A percentile compares a stretch with the other conserved stretches of the same genome.
Evolutionary conservation across 2,888 invertebrate species (phyloP).

Genomic region (Hydrotaea diabolus): DNA sequence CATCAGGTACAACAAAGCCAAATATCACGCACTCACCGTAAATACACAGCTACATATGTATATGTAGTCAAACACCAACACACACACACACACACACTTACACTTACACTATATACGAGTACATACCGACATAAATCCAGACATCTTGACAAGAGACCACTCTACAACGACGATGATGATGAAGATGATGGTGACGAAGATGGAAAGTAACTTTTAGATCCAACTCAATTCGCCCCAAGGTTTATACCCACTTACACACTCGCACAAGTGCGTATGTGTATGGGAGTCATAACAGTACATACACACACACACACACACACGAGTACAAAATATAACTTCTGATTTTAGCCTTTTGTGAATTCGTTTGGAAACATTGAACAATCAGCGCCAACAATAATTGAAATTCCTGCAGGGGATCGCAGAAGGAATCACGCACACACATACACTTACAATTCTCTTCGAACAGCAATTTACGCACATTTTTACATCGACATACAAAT

Average conservation of each 20-base stretch:
- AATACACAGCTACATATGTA: not conserved
- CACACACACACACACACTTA: constrained; percentile 2
- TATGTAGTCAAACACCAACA: not conserved
- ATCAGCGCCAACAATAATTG: constrained; percentile 46
- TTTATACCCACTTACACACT: not conserved
- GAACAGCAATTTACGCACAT: constrained; percentile 11
- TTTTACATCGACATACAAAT: not conserved
- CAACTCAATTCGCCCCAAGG: not conserved
- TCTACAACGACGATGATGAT: not conserved
- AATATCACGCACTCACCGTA: constrained; percentile 9
- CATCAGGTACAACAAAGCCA: constrained; percentile 75
- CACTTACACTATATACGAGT: not conserved
- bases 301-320: not conserved
- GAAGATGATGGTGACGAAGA: not conserved
- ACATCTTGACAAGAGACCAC: constrained; percentile 17
- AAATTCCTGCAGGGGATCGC: constrained; percentile 56
- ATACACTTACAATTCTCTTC: not conserved
- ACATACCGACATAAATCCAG: not conserved
- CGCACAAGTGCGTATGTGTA: no score
- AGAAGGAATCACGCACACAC: constrained; percentile 14
- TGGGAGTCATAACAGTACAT: not conserved
- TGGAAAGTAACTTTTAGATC: not conserved
- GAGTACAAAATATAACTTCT: not conserved
- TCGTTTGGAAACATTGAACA: constrained; percentile 50
- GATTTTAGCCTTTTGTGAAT: constrained; percentile 42